phyloP scores from a whole-genome alignment of 2,797 vertebrate species.

The Sphaeramia orbicularis region DNA sequence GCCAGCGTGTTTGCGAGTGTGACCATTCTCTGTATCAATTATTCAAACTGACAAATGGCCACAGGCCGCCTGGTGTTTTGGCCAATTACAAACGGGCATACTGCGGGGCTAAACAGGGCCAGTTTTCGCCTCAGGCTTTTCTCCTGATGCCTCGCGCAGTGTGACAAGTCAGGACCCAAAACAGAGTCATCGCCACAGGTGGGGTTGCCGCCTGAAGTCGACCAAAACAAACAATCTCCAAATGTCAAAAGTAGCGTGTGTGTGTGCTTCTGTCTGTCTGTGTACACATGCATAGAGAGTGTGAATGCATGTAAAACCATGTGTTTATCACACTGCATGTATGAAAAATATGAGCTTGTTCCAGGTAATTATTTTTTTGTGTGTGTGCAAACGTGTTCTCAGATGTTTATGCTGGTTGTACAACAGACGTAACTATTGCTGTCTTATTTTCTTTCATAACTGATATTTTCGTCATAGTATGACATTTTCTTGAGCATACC shows the following conservation, averaged over 20 bases:
- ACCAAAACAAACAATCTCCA: constrained; percentile 76
- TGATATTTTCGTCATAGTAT: constrained; percentile 68
- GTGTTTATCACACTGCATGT: constrained; percentile 35
- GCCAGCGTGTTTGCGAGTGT: constrained; percentile 63
- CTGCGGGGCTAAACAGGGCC: constrained; percentile 81
- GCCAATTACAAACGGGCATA: constrained; percentile 83
- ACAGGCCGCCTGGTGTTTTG: constrained; percentile 78
- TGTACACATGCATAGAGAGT: neutral
- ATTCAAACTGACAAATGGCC: constrained; percentile 85
- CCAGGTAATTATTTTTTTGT: constrained; percentile 45
- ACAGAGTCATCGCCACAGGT: constrained; percentile 77
- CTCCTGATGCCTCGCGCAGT: constrained; percentile 71
- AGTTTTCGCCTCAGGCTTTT: constrained; percentile 68
- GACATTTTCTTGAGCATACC: constrained; percentile 68
- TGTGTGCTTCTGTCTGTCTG: constrained; percentile 2
- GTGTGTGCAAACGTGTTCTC: constrained; percentile 17
- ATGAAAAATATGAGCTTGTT: constrained; percentile 45
- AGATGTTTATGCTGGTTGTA: constrained; percentile 18
- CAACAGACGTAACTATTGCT: constrained; percentile 33
- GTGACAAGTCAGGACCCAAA: constrained; percentile 79
- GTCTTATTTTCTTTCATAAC: constrained; percentile 35
- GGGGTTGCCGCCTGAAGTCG: constrained; percentile 68
- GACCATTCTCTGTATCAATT: constrained; percentile 80
- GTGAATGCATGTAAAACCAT: neutral
- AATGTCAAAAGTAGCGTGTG: constrained; percentile 68